Base-by-base conservation (phyloP, 2,888 invertebrate species). In the Troglohyphantes excavatus region DNA sequence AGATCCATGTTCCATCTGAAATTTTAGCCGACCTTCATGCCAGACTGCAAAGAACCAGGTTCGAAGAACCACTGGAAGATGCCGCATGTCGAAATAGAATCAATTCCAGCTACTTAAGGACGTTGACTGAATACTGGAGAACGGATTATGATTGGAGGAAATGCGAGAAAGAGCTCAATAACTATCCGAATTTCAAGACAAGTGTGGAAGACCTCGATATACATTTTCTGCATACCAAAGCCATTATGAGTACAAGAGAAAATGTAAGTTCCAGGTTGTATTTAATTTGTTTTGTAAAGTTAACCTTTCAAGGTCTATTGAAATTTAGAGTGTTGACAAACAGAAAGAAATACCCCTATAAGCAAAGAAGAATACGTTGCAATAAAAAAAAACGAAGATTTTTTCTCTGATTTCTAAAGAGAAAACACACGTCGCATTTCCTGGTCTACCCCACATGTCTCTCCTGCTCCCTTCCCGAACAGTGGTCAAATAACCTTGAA, bases 1-100 rank as follows among this genome's bases (percentile, higher is more conserved):
- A 63, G 21, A 90, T 90, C 17, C 6, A 26, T n/a, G 70, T 91
- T 19, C 11, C 63, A 0, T 68, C 89, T 17, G 43, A 39, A 1
- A 70, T 76, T 11, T 59, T 91, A 13, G 29, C 70, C 11, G 92
- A 92, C 92, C 93, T 96, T 63, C 95, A 95, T 91, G 92, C 93
- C 19, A 94, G 96, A 78, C 93, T 97, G 76, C 94, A 94, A 78
- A 92, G 91, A 5, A 91, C 93, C 1, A 92, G 93, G 7, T 92
- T 93, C 63, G 90, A 92, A n/a, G 92, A 93, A 6, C 92, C 93
- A 0, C 84, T 94, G 90, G 92, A 93, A 90, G 95, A 95, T 70
- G 93, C 94, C 0, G 95, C 95, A 6, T 97, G 97, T 93, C 95
- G 96, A 89, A 97, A 97, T 92, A 98, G 98, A 2, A 96, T 98